Conservation (phyloP, 2,888 invertebrate species). For the Meiosimyza decipiens region DNA sequence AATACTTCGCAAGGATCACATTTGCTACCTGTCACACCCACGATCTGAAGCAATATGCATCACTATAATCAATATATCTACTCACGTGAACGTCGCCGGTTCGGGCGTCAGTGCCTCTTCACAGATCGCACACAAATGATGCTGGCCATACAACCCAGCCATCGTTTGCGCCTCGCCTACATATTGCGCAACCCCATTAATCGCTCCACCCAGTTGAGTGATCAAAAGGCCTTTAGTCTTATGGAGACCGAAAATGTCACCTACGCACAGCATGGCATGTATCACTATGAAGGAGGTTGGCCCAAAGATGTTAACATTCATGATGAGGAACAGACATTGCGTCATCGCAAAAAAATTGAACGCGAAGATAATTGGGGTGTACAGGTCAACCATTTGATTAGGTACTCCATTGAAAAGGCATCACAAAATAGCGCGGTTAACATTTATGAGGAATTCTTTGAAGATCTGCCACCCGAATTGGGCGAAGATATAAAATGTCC, state of each 20-base stretch:
- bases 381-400: constrained; percentile 67
- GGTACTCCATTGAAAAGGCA: constrained; percentile 44
- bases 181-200: constrained; percentile 73
- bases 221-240: constrained; percentile 57
- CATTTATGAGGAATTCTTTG: constrained; percentile 82
- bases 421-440: constrained; percentile 83
- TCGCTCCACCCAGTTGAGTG: constrained; percentile 72
- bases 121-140: constrained; percentile 74
- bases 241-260: constrained; percentile 62
- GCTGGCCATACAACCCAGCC: constrained; percentile 73
- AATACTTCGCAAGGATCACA: background rate
- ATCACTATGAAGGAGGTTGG: constrained; percentile 87
- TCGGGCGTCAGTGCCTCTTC: constrained; percentile 80
- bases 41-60: constrained; percentile 30
- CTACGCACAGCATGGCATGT: constrained; percentile 70
- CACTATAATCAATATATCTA: constrained; percentile 54
- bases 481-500: constrained; percentile 69
- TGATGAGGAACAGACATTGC: constrained; percentile 77
- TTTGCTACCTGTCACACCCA: background rate
- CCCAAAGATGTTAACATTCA: constrained; percentile 77
- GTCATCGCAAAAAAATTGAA: constrained; percentile 81
- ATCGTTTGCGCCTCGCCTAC: constrained; percentile 68
- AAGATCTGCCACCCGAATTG: constrained; percentile 67
- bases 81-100: constrained; percentile 72
- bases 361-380: constrained; percentile 81